Conservation (phyloP, 2,797 vertebrate genomes). For the Propithecus deckenii region DNA sequence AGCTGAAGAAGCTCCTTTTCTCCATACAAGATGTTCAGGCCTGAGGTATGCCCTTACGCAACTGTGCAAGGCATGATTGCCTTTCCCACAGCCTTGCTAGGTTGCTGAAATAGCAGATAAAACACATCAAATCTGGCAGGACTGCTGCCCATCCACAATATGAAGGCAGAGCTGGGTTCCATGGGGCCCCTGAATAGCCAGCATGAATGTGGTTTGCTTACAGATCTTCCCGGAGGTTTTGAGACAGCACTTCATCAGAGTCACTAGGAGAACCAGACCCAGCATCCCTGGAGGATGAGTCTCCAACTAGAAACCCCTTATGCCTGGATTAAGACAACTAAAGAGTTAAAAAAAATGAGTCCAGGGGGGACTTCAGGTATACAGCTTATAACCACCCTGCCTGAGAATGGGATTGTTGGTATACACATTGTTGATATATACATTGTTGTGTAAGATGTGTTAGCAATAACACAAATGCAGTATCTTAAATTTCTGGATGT, state of each 20-base stretch:
- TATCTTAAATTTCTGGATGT: background rate
- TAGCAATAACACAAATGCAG: background rate
- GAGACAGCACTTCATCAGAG: no score
- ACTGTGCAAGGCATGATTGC: background rate
- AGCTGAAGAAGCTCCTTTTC: background rate
- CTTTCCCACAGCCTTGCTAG: background rate
- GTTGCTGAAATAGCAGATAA: background rate
- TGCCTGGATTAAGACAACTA: background rate
- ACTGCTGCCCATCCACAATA: background rate
- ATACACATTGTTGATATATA: background rate
- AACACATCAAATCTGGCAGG: background rate
- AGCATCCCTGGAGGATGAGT: background rate
- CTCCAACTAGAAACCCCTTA: background rate
- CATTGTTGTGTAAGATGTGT: no score
- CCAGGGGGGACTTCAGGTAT: background rate
- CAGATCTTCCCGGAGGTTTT: no score
- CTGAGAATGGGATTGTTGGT: background rate
- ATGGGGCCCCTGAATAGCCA: background rate
- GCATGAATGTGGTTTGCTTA: background rate
- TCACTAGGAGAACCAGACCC: no score
- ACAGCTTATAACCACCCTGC: background rate
- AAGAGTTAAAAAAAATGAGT: background rate
- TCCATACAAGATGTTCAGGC: background rate
- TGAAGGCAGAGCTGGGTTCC: background rate
- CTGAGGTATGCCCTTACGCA: background rate